These are phyloP conservation scores for Pseudonaja textilis DNA, from an alignment of 2,113 vertebrate genomes.

Conservation along the genomic window DNA sequence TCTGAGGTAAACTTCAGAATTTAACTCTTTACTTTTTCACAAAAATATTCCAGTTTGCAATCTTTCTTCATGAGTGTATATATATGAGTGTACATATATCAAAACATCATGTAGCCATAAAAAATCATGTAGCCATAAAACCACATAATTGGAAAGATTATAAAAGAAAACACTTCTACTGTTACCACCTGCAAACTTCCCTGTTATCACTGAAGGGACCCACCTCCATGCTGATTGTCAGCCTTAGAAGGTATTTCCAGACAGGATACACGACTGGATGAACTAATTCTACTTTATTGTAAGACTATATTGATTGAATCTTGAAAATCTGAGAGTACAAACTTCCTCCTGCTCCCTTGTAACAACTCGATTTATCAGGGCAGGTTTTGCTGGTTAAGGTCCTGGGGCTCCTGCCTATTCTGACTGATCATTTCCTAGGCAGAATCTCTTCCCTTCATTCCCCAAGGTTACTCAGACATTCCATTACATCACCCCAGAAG, in stretches of 20 bases:
- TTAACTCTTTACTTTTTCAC: neutral
- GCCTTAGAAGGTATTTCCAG: neutral
- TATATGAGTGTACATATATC: neutral
- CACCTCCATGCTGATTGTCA: neutral
- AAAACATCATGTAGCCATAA: neutral
- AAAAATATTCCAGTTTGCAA: neutral
- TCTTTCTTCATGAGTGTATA: neutral
- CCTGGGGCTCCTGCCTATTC: neutral
- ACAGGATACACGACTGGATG: neutral
- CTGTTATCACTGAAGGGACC: neutral
- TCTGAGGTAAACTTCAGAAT: neutral
- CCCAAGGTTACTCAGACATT: neutral
- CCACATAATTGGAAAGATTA: neutral
- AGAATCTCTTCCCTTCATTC: neutral
- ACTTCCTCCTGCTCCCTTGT: neutral
- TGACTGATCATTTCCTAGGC: neutral
- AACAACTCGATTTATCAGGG: neutral
- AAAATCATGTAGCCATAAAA: neutral
- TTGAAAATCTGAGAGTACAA: neutral
- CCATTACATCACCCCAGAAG: neutral
- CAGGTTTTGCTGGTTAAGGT: neutral
- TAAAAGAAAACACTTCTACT: neutral
- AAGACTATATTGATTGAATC: neutral
- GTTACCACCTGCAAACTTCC: neutral
- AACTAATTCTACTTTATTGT: neutral